These are phyloP conservation scores for Ophiodon elongatus DNA, from an alignment of 2,113 vertebrate genomes.

Conservation along the genomic window DNA sequence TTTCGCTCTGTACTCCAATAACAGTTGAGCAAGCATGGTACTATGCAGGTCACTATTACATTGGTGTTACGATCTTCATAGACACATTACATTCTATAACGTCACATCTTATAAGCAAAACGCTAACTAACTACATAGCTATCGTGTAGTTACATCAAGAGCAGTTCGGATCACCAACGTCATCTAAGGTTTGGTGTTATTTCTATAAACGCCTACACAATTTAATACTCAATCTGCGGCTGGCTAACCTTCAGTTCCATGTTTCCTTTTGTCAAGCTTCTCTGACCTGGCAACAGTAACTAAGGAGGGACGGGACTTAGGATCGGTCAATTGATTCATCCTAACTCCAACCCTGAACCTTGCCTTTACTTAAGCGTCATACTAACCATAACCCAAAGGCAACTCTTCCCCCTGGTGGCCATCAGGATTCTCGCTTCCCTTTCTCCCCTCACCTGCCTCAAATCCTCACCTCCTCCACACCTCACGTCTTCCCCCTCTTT, in stretches of 20 bases:
- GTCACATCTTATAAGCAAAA: not conserved
- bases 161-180: not conserved
- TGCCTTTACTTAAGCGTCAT: not conserved
- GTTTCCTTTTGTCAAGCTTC: not conserved
- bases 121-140: not conserved
- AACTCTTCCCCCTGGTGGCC: not conserved
- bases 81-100: not conserved
- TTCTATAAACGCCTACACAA: not conserved
- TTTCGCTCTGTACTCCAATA: not conserved
- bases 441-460: not conserved
- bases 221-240: not conserved
- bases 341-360: not conserved
- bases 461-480: not conserved
- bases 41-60: not conserved
- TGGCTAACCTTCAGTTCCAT: not conserved
- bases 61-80: not conserved
- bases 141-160: not conserved
- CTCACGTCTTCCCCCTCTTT: not conserved
- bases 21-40: not conserved
- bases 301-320: not conserved
- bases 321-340: too few species aligned
- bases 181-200: not conserved
- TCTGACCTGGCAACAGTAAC: not conserved
- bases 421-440: not conserved
- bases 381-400: not conserved